Base-by-base conservation (phyloP, 2,888 invertebrate species). In the Pantelozetes paolii region DNA sequence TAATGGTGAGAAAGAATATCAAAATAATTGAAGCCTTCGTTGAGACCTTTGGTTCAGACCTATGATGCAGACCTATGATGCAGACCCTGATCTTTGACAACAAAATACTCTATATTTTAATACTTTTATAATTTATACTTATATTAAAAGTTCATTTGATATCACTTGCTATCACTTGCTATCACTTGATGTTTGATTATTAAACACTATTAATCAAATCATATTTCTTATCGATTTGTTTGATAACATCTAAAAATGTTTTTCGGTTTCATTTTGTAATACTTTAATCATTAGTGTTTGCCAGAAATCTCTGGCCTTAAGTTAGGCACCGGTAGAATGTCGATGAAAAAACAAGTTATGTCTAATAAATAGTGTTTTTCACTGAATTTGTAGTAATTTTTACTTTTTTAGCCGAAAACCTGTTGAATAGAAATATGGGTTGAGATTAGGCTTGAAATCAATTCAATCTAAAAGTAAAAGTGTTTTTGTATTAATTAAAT, bases 171-270 rank as follows among this genome's bases (percentile, higher is more conserved):
- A 5, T 9, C 18, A 18, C 20, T 48, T 48, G 11, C 6, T 8
- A 18, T 48, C 3, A 48, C 6, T 8, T 48, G 48, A 48, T 48
- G 15, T 48, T 48, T 15, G n/a, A 48, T 48, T 48, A n/a, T 48
- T n/a, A n/a, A 48, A 48, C 48, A 48, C 48, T 48, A 48, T 48
- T 48, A 48, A 48, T 48, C 48, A 48, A 48, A 48, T 48, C 9
- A 48, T 48, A n/a, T 15, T 48, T 48, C 48, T 48, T 48, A n/a
- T 48, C 48, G 20, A 48, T 48, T 15, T 5, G 15, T 48, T n/a
- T 48, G 48, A 48, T 48, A 11, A 6, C 3, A 48, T 48, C 48
- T 48, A 48, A 48, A 48, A 15, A 48, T 36, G 36, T 8, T 36
- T 36, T 36, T 8, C 11, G 36, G 5, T 36, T 36, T 36, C 36